Evolutionary conservation across 2,888 invertebrate genomes (phyloP).

Genomic region (Danaus chrysippus): DNA sequence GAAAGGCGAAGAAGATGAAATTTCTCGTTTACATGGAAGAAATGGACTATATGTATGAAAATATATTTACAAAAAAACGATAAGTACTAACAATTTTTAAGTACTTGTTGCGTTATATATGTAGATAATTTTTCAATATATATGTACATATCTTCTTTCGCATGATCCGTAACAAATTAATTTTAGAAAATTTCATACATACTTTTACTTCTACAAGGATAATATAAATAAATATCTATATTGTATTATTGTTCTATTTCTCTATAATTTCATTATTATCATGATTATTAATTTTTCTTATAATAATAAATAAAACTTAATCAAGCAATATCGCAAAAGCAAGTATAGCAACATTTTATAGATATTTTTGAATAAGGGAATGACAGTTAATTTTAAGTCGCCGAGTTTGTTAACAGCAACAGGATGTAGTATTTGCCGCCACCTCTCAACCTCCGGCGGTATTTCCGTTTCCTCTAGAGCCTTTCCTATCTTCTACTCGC

Average conservation of each 20-base stretch:
- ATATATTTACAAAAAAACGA: no score
- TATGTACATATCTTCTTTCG: no score
- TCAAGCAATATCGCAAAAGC: no score
- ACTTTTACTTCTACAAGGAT: not conserved
- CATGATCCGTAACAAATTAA: no score
- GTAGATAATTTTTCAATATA: no score
- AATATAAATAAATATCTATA: not conserved
- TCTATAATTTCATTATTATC: not conserved
- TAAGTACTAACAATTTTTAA: no score
- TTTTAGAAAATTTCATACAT: no score
- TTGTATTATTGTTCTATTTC: not conserved
- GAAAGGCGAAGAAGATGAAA: no score
- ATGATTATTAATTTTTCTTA: no score
- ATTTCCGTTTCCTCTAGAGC: conserved; percentile 32
- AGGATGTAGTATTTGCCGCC: conserved; percentile 44
- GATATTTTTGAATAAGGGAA: conserved; percentile 13
- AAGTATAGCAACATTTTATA: not conserved
- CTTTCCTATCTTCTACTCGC: conserved; percentile 23
- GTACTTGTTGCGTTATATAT: no score
- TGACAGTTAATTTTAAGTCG: conserved; percentile 29
- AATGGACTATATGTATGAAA: no score
- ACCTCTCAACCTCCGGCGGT: conserved; percentile 36
- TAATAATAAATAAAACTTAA: not conserved
- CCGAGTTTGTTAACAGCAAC: conserved; percentile 34
- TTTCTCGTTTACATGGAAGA: no score